Evolutionary conservation across 92 coral and sea anemone species (phyloP).

Genomic region (Zoanthus gigantus): DNA sequence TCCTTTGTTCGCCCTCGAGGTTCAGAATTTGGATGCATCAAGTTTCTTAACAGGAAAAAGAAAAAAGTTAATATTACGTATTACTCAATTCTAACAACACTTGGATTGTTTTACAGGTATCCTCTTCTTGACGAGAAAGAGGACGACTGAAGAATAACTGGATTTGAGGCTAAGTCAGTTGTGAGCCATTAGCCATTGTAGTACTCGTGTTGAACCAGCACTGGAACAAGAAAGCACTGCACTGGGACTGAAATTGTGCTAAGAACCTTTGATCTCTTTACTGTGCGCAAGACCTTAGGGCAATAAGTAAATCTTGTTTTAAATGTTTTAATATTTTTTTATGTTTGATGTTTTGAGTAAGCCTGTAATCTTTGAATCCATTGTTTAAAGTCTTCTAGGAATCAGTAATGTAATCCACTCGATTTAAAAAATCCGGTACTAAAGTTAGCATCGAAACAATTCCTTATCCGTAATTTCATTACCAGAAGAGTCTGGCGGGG

Average conservation of each 20-base stretch:
- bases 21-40: too few species aligned
- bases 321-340: neutral
- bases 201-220: slow-evolving; percentile 1
- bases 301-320: neutral
- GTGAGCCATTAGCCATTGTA: neutral
- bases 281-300: neutral
- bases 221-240: neutral
- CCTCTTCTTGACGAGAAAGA: slow-evolving; percentile 79
- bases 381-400: neutral
- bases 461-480: neutral
- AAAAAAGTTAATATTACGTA: neutral
- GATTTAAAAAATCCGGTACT: too few species aligned
- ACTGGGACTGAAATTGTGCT: neutral
- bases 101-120: slow-evolving; percentile 65
- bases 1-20: too few species aligned
- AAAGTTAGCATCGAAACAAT: neutral
- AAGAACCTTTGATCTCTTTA: neutral
- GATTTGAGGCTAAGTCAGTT: neutral
- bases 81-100: neutral
- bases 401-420: neutral
- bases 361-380: neutral
- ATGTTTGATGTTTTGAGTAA: neutral
- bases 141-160: slow-evolving; percentile 58
- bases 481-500: neutral
- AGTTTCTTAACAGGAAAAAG: too few species aligned